Percentiles rank a stretch among this genome's conserved stretches.
Conservation (phyloP, 1,140 invertebrate genomes). For the Ceratosolen fusciceps region DNA sequence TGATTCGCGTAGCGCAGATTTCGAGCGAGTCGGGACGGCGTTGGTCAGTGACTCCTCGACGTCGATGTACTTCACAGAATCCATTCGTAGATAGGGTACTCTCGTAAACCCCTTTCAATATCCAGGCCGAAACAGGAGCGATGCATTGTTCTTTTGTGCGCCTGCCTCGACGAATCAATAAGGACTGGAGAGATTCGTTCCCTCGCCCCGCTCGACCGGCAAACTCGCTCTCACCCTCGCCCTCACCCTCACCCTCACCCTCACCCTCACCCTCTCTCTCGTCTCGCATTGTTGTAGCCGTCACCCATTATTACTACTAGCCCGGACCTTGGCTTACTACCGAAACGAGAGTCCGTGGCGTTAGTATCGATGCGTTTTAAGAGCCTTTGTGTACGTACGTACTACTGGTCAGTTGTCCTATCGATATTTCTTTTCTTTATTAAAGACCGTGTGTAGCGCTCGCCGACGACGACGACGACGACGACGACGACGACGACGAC, state of each 20-base stretch:
- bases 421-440: background rate
- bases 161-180: constrained; percentile 33
- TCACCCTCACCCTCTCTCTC: background rate
- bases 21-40: background rate
- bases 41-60: background rate
- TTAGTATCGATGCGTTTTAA: background rate
- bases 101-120: constrained; percentile 9
- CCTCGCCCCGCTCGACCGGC: too few relatives aligned
- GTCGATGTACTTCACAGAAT: constrained; percentile 3
- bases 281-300: background rate
- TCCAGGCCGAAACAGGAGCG: background rate
- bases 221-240: too few relatives aligned
- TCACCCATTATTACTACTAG: background rate
- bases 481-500: too few relatives aligned
- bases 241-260: background rate
- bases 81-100: background rate
- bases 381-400: background rate
- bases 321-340: constrained; percentile 24
- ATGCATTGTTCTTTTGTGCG: constrained; percentile 37
- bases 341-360: background rate
- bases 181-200: background rate
- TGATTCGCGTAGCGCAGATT: background rate
- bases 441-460: too few relatives aligned
- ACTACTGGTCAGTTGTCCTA: background rate
- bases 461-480: too few relatives aligned